phyloP scores from a whole-genome alignment of 2,888 invertebrate genomes.

The Sturmia bella region DNA sequence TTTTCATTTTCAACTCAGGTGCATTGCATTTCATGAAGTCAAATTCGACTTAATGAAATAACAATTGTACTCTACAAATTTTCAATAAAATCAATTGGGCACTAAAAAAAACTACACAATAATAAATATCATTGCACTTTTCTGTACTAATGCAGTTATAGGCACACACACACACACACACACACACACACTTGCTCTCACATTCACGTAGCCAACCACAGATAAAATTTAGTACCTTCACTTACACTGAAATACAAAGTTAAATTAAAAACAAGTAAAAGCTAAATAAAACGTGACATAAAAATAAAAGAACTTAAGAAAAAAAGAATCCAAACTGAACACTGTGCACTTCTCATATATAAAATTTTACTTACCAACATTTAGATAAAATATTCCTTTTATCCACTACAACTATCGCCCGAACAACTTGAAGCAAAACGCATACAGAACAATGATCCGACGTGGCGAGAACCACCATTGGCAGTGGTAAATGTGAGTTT shows the following conservation, averaged over 20 bases:
- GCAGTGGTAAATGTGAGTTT: conserved; percentile 87
- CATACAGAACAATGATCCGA: conserved; percentile 84
- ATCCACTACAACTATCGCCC: conserved; percentile 85
- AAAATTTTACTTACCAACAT: conserved; percentile 69
- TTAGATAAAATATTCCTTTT: conserved; percentile 87
- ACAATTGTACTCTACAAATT: background rate
- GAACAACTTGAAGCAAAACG: conserved; percentile 84
- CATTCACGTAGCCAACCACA: background rate
- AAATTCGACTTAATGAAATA: background rate
- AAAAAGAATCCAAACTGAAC: conserved; percentile 10
- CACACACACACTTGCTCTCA: conserved; percentile 7
- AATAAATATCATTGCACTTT: background rate
- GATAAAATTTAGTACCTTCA: background rate
- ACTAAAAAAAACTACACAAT: conserved; percentile 15
- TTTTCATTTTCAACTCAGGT: too few species aligned
- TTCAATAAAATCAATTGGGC: conserved; percentile 2
- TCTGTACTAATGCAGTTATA: too few species aligned
- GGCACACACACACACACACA: conserved; percentile 16
- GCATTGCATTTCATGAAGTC: background rate
- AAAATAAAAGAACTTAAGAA: conserved; percentile 10
- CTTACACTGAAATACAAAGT: background rate
- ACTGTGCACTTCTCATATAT: conserved; percentile 42
- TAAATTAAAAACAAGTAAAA: conserved; percentile 10
- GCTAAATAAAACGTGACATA: conserved; percentile 7
- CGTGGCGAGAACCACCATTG: conserved; percentile 85